Conservation (phyloP, 2,113 vertebrate genomes). For the Phocoena phocoena region DNA sequence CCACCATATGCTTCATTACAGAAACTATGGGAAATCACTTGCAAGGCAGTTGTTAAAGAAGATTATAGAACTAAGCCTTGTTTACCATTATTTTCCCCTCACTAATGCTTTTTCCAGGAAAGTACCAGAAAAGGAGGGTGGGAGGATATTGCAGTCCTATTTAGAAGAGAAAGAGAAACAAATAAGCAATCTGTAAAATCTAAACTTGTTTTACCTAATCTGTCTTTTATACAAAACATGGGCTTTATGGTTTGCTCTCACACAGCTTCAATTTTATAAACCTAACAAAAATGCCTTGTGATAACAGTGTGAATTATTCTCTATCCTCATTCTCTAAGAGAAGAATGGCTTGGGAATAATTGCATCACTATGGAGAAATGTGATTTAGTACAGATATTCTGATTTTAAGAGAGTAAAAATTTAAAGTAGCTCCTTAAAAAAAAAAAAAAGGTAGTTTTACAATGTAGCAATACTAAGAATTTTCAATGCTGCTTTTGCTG, state of each 20-base stretch:
- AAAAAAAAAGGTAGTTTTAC: neutral
- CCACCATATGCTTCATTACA: neutral
- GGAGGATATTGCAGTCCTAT: neutral
- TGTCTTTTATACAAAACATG: neutral
- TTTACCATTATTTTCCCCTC: neutral
- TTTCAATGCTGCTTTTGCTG: conserved; percentile 11
- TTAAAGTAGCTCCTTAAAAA: neutral
- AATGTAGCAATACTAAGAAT: neutral
- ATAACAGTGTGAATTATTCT: conserved; percentile 1
- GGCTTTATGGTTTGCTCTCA: conserved; percentile 31
- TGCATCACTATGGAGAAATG: neutral
- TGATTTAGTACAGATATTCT: neutral
- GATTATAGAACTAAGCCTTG: neutral
- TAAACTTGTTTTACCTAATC: neutral
- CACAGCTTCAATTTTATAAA: conserved; percentile 44
- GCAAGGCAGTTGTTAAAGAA: conserved; percentile 13
- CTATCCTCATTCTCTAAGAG: neutral
- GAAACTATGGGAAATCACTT: neutral
- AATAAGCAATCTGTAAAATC: conserved; percentile 8
- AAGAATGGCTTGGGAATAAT: conserved; percentile 16
- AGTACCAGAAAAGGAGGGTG: neutral
- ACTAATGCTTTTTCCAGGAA: neutral
- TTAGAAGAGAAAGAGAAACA: conserved; percentile 37
- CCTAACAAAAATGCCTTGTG: conserved; percentile 17
- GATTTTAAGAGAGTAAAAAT: neutral